A percentile compares a stretch with the other conserved stretches of the same genome.
These are phyloP conservation scores for Syngnathus scovelli DNA, from an alignment of 2,113 vertebrate genomes.

Conservation along the genomic window DNA sequence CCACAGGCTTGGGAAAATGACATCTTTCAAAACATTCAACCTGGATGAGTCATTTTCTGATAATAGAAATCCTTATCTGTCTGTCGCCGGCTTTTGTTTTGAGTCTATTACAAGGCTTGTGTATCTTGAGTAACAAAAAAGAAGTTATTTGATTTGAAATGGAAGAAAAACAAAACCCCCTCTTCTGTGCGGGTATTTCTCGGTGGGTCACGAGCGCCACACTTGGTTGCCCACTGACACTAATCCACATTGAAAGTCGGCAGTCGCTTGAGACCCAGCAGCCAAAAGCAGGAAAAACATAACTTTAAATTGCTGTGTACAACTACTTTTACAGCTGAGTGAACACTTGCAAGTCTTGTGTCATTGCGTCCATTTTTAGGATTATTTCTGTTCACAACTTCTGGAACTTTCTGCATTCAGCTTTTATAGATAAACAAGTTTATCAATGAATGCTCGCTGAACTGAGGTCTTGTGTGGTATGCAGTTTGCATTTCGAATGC, in stretches of 20 bases:
- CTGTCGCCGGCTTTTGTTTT: constrained; percentile 17
- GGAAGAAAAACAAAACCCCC: not conserved
- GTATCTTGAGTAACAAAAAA: not conserved
- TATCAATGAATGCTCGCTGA: not conserved
- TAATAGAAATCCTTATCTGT: constrained; percentile 25
- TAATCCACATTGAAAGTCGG: constrained; percentile 53
- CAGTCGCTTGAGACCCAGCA: constrained; percentile 26
- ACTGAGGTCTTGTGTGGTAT: not conserved
- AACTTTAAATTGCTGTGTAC: too few species aligned
- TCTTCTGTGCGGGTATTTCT: constrained; percentile 3
- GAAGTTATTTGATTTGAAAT: constrained; percentile 10
- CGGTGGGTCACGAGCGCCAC: constrained; percentile 25
- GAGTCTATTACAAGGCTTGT: not conserved
- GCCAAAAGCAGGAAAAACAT: constrained; percentile 30
- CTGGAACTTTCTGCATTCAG: too few species aligned
- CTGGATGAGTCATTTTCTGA: constrained; percentile 15
- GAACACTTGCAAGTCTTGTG: too few species aligned
- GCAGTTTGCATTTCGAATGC: too few species aligned
- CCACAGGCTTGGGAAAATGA: constrained; percentile 10
- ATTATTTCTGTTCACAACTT: too few species aligned
- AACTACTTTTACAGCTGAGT: too few species aligned
- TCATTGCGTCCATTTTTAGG: too few species aligned
- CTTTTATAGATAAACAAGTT: not conserved
- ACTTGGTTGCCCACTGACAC: constrained; percentile 49
- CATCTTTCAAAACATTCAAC: constrained; percentile 10